phyloP scores from a whole-genome alignment of 2,797 vertebrate species.

The Varecia variegata region DNA sequence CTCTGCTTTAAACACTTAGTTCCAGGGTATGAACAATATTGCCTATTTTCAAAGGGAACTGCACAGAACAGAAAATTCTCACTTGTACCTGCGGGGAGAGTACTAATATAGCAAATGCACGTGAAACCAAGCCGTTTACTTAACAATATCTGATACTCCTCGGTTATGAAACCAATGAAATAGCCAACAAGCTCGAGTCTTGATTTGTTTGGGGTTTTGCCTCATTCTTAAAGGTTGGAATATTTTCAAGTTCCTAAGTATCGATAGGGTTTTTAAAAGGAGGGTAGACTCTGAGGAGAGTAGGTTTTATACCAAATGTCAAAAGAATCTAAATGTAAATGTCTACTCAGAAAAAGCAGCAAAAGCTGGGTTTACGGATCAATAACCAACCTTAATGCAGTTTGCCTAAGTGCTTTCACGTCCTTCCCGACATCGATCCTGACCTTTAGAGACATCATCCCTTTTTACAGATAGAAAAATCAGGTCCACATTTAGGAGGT shows the following conservation, averaged over 20 bases:
- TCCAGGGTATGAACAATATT: background rate
- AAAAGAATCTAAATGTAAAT: conserved; percentile 24
- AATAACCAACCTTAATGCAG: background rate
- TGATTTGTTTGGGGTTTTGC: background rate
- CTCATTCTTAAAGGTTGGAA: background rate
- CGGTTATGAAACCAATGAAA: background rate
- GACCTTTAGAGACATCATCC: background rate
- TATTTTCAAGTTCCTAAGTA: background rate
- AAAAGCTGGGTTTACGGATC: background rate
- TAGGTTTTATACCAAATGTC: background rate
- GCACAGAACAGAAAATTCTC: rapidly evolving
- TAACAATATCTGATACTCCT: no score
- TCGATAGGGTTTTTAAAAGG: background rate
- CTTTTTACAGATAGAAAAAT: background rate
- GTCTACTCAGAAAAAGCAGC: background rate
- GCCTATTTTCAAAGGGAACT: background rate
- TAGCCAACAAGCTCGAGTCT: background rate
- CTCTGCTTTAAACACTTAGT: background rate
- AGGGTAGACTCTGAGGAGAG: background rate
- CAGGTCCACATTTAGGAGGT: background rate
- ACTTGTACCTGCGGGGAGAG: rapidly evolving
- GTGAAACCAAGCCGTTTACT: background rate
- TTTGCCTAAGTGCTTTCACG: background rate
- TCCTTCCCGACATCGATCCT: background rate
- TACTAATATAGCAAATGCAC: rapidly evolving